Evolutionary conservation across 2,888 invertebrate genomes (phyloP).

Genomic region (Ichneumoninae sp.): DNA sequence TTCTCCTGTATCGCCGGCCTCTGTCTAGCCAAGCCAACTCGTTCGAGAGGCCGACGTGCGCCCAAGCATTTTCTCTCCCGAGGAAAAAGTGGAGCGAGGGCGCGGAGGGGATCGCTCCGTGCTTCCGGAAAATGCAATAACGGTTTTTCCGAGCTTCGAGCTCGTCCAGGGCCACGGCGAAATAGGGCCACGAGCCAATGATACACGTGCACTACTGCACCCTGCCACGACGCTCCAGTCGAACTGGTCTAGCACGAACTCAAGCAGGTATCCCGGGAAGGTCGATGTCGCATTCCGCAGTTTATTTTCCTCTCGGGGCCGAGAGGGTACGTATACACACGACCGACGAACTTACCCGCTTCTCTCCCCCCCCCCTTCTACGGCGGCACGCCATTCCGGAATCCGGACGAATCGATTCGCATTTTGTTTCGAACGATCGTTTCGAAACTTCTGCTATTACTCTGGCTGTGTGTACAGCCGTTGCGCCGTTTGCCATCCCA

Average conservation of each 20-base stretch:
- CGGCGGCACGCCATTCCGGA: slow-evolving; percentile 37
- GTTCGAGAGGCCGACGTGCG: not conserved
- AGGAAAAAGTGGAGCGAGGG: not conserved
- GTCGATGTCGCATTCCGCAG: slow-evolving; percentile 29
- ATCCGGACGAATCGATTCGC: slow-evolving; percentile 56
- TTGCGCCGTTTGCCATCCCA: slow-evolving; percentile 35
- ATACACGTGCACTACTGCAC: slow-evolving; percentile 35
- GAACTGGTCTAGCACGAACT: not conserved
- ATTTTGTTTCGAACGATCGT: slow-evolving; percentile 48
- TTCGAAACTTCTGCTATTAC: slow-evolving; percentile 35
- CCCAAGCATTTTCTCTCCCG: slow-evolving; percentile 23
- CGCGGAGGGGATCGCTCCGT: not conserved
- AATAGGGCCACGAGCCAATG: slow-evolving; percentile 48
- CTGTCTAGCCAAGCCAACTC: not conserved
- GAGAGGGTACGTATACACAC: slow-evolving; percentile 10
- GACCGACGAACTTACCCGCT: slow-evolving; percentile 44
- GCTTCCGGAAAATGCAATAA: slow-evolving; percentile 56
- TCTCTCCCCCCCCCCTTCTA: too few relatives aligned
- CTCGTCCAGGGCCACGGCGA: slow-evolving; percentile 19
- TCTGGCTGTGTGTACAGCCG: not conserved
- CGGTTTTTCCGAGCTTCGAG: slow-evolving; percentile 23
- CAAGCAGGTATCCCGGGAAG: slow-evolving; percentile 9
- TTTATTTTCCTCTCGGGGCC: slow-evolving; percentile 43
- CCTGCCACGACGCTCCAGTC: not conserved
- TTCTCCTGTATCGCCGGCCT: slow-evolving; percentile 4